Evolutionary conservation across 2,888 invertebrate genomes (phyloP).

Genomic region (Cephus spinipes): DNA sequence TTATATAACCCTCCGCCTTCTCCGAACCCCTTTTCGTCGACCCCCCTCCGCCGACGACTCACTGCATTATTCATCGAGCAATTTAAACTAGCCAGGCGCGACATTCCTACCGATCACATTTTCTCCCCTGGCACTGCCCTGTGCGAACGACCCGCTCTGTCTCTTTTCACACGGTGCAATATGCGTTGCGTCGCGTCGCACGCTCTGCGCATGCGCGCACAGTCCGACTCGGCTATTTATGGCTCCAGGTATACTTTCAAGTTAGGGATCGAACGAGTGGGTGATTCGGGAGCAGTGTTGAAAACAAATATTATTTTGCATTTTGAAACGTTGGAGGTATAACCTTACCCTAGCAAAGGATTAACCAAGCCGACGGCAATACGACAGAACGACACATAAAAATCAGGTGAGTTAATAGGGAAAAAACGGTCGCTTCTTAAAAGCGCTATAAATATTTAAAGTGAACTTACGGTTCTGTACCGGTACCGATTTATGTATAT

Average conservation of each 20-base stretch:
- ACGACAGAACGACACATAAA: not conserved
- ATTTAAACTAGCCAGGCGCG: conserved; percentile 10
- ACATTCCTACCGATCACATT: not conserved
- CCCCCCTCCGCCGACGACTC: not conserved
- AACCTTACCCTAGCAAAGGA: not conserved
- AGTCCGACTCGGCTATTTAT: not conserved
- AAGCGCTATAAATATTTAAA: too few species aligned
- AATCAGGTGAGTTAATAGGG: not conserved
- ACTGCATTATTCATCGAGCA: conserved; percentile 13
- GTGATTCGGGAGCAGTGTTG: not conserved
- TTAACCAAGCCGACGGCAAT: not conserved
- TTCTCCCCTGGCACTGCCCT: not conserved
- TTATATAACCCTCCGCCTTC: not conserved
- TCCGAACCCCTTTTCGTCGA: not conserved
- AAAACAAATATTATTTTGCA: not conserved
- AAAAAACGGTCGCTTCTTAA: too few species aligned
- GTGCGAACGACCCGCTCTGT: not conserved
- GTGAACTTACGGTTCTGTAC: too few species aligned
- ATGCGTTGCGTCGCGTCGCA: not conserved
- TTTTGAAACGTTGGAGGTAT: not conserved
- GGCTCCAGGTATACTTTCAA: not conserved
- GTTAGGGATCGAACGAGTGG: not conserved
- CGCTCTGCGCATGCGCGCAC: not conserved
- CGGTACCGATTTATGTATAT: not conserved
- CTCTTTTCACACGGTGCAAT: not conserved